Evolutionary conservation across 2,797 vertebrate species (phyloP).

Genomic region (Hoplostethus atlanticus): DNA sequence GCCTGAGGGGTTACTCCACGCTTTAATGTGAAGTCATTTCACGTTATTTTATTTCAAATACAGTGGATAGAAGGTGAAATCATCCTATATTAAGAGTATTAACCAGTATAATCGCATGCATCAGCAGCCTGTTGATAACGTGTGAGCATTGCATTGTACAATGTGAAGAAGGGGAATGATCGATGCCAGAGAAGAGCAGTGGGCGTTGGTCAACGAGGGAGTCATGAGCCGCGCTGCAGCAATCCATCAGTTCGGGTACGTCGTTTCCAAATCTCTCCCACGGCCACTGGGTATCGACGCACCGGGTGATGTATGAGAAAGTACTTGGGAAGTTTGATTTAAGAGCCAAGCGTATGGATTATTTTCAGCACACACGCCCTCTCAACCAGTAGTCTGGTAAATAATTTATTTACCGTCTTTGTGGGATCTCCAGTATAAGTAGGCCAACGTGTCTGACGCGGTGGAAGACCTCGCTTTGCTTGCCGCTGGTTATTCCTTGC

Average conservation of each 20-base stretch:
- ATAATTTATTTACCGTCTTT: conserved; percentile 66
- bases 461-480: conserved; percentile 36
- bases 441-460: conserved; percentile 72
- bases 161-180: neutral
- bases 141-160: neutral
- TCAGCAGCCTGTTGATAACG: too few relatives aligned
- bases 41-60: neutral
- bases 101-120: too few relatives aligned
- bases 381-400: conserved; percentile 54
- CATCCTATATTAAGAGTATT: too few relatives aligned
- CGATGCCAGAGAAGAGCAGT: conserved; percentile 23
- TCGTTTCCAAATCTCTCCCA: conserved; percentile 42
- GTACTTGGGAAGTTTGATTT: conserved; percentile 53
- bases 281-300: conserved; percentile 41
- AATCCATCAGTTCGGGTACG: conserved; percentile 50
- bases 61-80: too few relatives aligned
- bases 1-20: neutral
- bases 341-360: conserved; percentile 49
- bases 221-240: conserved; percentile 14
- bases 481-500: conserved; percentile 37
- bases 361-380: conserved; percentile 44
- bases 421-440: conserved; percentile 52
- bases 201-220: conserved; percentile 34
- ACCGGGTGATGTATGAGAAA: conserved; percentile 44
- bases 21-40: neutral